Conservation (phyloP, 2,797 vertebrate genomes). For the Agapornis canus region DNA sequence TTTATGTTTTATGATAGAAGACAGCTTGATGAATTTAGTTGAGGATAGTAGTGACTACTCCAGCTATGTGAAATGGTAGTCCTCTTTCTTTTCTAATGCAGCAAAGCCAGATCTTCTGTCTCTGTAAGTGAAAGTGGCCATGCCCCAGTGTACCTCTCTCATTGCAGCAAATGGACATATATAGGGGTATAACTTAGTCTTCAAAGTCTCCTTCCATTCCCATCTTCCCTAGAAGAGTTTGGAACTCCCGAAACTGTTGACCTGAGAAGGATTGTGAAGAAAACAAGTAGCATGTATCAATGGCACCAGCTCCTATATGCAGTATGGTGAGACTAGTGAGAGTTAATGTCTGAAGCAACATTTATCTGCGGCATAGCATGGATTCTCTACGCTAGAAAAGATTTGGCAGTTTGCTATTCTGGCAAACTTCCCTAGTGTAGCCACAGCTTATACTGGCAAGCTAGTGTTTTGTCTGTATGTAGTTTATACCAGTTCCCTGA, state of each 20-base stretch:
- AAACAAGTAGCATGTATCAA: neutral
- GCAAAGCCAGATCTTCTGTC: neutral
- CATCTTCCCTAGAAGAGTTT: neutral
- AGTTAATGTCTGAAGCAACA: constrained; percentile 56
- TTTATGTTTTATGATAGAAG: neutral
- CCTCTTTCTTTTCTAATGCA: neutral
- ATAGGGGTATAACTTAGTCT: neutral
- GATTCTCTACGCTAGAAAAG: constrained; percentile 57
- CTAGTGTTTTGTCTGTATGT: constrained; percentile 65
- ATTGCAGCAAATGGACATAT: neutral
- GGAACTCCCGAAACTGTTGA: neutral
- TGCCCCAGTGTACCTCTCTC: neutral
- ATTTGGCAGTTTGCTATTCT: constrained; percentile 59
- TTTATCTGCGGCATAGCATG: constrained; percentile 56
- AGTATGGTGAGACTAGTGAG: neutral
- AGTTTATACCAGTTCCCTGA: constrained; percentile 69
- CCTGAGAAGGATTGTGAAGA: neutral
- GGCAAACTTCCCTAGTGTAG: constrained; percentile 52
- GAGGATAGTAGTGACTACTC: neutral
- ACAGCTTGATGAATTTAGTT: neutral
- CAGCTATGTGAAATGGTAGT: neutral
- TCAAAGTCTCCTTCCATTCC: neutral
- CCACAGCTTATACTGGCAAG: constrained; percentile 72
- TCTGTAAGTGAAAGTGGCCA: neutral
- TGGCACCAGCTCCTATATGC: neutral